Evolutionary conservation across 2,888 invertebrate genomes (phyloP), one percentile per base, ranked within the genome.

Genomic region (Melipona beecheii): DNA sequence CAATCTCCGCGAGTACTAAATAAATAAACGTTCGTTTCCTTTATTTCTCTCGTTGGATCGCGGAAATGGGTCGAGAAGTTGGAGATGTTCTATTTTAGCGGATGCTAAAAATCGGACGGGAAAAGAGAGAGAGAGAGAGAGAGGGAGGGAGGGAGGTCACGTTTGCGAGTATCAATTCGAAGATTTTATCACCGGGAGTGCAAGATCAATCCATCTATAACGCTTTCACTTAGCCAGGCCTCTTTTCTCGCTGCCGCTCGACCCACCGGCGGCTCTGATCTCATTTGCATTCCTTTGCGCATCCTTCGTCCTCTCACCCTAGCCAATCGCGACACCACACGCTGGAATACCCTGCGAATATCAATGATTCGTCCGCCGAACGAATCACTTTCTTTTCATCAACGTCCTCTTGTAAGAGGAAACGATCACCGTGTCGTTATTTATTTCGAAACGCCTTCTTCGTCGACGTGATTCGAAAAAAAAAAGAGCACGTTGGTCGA

Each of bases 271-370:
- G 43, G 43, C 43, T 80, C 58, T 49, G 70, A 87, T 87, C 87
- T 89, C 83, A 87, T 91, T 90, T 88, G 84, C 90, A 89, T 89
- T 89, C 86, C 87, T 89, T 89, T 87, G 87, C 88, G 74, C 87
- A 27, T 69, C 84, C 86, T 86, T 84, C 86, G 75, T 81, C 84
- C 85, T 87, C 82, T 78, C 84, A 71, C 70, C 82, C 81, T 75
- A 66, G 64, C 83, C 74, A 64, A 75, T 62, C 73, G 72, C 74
- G 75, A 84, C 84, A 83, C 77, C 80, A 83, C 64, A 69, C 64
- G 43, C 43, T 43, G 65, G 85, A 82, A 84, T 78, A 86, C 86
- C 81, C 43, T 62, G 69, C 70, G 80, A 87, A 88, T 88, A 87
- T 88, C 85, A 84, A 83, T 90, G 81, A 77, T 87, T 86, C 83